phyloP scores from a whole-genome alignment of 2,113 vertebrate species.

The Phyllostomus discolor region DNA sequence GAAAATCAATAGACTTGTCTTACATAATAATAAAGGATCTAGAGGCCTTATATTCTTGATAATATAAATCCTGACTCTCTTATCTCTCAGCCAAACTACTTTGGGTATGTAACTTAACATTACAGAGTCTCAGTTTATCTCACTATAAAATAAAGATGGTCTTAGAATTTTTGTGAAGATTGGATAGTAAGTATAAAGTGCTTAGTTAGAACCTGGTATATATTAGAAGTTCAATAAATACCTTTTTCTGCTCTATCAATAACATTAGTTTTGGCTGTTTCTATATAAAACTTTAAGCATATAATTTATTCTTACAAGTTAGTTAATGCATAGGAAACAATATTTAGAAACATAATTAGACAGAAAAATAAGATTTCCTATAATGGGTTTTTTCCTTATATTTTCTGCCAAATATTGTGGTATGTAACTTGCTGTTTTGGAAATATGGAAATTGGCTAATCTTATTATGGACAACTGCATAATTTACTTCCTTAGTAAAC shows the following conservation, averaged over 20 bases:
- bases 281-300: not conserved
- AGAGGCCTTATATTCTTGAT: not conserved
- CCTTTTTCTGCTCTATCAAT: not conserved
- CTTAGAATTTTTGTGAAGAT: not conserved
- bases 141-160: not conserved
- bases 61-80: not conserved
- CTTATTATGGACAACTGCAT: conserved; percentile 68
- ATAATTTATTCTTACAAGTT: not conserved
- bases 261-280: not conserved
- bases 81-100: not conserved
- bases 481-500: conserved; percentile 73
- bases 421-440: conserved; percentile 48
- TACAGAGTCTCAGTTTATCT: not conserved
- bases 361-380: conserved; percentile 32
- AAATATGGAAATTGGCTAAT: conserved; percentile 66
- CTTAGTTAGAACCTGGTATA: not conserved
- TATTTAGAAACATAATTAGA: conserved; percentile 55
- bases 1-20: not conserved
- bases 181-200: not conserved
- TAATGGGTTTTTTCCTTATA: not conserved
- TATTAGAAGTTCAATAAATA: not conserved
- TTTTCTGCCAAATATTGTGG: conserved; percentile 46
- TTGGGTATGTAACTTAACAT: not conserved
- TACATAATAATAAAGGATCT: not conserved
- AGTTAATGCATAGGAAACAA: conserved; percentile 25